These are phyloP conservation scores for Rapana venosa DNA, from an alignment of 2,888 invertebrate genomes.

Conservation along the genomic window DNA sequence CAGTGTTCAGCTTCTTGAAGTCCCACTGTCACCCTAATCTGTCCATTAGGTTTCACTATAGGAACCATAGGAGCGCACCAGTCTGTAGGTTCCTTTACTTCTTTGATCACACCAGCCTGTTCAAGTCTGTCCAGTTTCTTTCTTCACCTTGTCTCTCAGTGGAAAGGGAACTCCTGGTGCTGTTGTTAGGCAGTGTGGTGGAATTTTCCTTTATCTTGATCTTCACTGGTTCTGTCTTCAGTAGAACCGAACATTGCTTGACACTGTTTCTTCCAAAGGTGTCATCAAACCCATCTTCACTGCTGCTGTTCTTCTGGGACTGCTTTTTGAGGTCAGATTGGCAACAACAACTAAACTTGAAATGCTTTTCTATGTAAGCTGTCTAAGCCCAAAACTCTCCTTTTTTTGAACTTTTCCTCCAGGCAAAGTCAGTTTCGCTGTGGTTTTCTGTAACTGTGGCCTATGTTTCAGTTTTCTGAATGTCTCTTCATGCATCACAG, in stretches of 20 bases:
- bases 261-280: background rate
- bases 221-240: background rate
- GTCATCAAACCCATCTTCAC: background rate
- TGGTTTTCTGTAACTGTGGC: background rate
- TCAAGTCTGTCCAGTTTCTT: background rate
- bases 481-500: background rate
- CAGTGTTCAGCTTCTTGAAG: background rate
- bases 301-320: background rate
- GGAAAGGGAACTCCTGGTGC: conserved; percentile 4
- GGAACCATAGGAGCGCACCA: conserved; percentile 9
- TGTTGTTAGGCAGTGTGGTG: background rate
- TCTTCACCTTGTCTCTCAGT: background rate
- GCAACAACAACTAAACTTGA: background rate
- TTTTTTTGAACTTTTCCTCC: background rate
- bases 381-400: conserved; percentile 11
- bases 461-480: background rate
- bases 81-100: background rate
- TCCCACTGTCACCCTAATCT: background rate
- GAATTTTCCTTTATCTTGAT: background rate
- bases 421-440: background rate
- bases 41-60: background rate
- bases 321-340: background rate
- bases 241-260: background rate
- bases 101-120: background rate
- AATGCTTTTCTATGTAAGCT: background rate